Evolutionary conservation across 1,140 invertebrate genomes (phyloP).

Genomic region (Lepidurus couesii): DNA sequence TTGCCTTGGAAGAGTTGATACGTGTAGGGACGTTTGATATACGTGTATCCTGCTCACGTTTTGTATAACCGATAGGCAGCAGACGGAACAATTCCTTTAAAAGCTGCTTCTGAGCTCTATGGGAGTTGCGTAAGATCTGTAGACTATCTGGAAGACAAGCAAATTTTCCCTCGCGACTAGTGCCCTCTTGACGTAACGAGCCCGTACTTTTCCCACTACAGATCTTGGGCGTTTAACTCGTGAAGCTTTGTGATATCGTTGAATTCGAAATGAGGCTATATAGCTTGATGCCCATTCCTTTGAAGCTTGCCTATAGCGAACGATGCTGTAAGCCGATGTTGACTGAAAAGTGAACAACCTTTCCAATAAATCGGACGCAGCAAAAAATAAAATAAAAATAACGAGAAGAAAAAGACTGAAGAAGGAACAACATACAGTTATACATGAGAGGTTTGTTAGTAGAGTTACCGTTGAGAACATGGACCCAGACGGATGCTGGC

Average conservation of each 20-base stretch:
- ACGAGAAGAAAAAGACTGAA: neutral
- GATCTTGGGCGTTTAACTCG: too few relatives aligned
- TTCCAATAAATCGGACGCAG: neutral
- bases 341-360: neutral
- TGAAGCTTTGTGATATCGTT: too few relatives aligned
- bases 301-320: too few relatives aligned
- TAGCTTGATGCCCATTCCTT: too few relatives aligned
- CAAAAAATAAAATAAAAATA: neutral
- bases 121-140: neutral
- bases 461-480: slow-evolving; percentile 42
- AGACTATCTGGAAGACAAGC: neutral
- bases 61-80: neutral
- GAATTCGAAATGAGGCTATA: too few relatives aligned
- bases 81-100: neutral
- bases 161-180: slow-evolving; percentile 5
- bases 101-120: neutral
- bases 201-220: neutral
- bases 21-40: neutral
- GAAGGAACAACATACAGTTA: neutral
- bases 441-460: slow-evolving; percentile 12
- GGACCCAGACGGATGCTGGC: slow-evolving; percentile 42
- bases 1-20: neutral
- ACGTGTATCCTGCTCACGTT: neutral
- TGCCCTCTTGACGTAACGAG: neutral
- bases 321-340: too few relatives aligned